Conservation (phyloP, 2,113 vertebrate species). For the Stictonetta naevosa region DNA sequence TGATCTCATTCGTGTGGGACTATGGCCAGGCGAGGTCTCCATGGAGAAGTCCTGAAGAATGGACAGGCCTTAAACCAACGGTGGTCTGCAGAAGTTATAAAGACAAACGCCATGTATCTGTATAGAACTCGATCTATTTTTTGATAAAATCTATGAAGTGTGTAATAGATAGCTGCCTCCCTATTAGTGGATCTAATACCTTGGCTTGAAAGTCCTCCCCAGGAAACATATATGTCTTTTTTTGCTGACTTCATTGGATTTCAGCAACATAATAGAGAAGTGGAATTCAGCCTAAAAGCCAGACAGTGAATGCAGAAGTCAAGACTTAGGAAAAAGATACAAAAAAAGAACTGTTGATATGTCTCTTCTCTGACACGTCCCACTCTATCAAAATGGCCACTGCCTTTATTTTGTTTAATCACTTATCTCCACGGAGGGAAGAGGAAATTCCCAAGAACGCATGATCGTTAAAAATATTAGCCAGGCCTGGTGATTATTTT, state of each 20-base stretch:
- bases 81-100: neutral
- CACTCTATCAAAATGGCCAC: neutral
- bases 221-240: conserved; percentile 33
- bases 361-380: neutral
- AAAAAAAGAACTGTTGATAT: neutral
- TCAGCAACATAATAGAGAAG: conserved; percentile 26
- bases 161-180: neutral
- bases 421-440: conserved; percentile 40
- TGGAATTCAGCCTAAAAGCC: conserved; percentile 6
- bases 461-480: conserved; percentile 8
- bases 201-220: neutral
- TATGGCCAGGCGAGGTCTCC: neutral
- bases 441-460: conserved; percentile 66
- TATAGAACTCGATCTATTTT: neutral
- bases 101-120: neutral
- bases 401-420: conserved; percentile 41
- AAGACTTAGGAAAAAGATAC: conserved; percentile 22
- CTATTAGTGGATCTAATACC: neutral
- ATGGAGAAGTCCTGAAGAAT: neutral
- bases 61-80: neutral
- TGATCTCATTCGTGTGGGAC: neutral
- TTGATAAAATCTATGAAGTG: neutral
- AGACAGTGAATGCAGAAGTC: conserved; percentile 56
- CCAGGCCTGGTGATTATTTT: conserved; percentile 59
- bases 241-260: conserved; percentile 45